Evolutionary conservation across 2,797 vertebrate genomes (phyloP).

Genomic region (Spinus pinus): DNA sequence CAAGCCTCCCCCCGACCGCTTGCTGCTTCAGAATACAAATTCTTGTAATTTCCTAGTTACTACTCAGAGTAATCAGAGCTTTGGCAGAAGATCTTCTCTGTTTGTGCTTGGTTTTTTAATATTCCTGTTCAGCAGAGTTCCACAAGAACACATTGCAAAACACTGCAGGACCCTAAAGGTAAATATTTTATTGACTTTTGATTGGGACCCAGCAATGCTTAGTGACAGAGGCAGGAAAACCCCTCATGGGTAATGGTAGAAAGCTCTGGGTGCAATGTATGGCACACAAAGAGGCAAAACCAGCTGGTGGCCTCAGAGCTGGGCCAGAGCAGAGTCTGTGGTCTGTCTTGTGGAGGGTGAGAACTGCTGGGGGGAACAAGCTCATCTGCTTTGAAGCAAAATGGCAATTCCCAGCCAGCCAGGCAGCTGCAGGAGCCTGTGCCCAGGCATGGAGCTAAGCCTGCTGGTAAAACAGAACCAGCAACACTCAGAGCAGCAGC

Average conservation of each 20-base stretch:
- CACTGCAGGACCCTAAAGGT: background rate
- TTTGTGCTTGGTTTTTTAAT: background rate
- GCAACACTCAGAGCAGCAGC: background rate
- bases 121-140: background rate
- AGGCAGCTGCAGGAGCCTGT: background rate
- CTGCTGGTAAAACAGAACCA: background rate
- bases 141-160: background rate
- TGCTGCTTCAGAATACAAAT: background rate
- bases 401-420: background rate
- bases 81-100: background rate
- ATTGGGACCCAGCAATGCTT: fast-evolving
- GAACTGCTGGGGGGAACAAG: background rate
- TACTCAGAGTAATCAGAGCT: background rate
- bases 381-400: conserved; percentile 3
- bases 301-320: background rate
- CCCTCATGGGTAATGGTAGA: background rate
- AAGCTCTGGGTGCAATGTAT: background rate
- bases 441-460: background rate
- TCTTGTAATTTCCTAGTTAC: background rate
- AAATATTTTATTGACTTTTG: background rate
- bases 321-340: background rate
- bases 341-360: background rate
- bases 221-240: background rate
- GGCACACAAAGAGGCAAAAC: background rate
- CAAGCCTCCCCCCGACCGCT: too few relatives aligned